Evolutionary conservation across 2,888 invertebrate genomes (phyloP).

Genomic region (Platycheirus rosarum): DNA sequence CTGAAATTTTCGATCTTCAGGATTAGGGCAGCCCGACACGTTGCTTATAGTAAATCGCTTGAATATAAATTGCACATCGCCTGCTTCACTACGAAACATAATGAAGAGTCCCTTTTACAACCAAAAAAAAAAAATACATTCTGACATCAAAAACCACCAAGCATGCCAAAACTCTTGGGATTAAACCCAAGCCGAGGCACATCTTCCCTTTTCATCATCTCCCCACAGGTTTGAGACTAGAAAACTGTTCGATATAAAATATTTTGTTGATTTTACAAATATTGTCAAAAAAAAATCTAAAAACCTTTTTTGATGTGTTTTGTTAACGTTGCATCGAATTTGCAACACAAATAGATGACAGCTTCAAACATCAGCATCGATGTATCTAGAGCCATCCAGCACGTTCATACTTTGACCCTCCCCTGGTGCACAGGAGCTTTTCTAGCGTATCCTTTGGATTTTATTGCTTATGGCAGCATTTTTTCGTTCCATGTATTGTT

Average conservation of each 20-base stretch:
- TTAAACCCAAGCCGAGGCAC: slow-evolving; percentile 33
- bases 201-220: slow-evolving; percentile 14
- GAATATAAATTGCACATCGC: slow-evolving; percentile 29
- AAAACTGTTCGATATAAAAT: slow-evolving; percentile 3
- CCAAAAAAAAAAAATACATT: slow-evolving; percentile 2
- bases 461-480: slow-evolving; percentile 64
- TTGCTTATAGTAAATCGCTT: slow-evolving; percentile 4
- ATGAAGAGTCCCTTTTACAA: slow-evolving; percentile 18
- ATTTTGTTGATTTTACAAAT: slow-evolving; percentile 64
- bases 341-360: slow-evolving; percentile 71
- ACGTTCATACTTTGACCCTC: too few species aligned
- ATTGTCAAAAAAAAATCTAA: slow-evolving; percentile 20
- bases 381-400: slow-evolving; percentile 6
- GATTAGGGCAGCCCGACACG: neutral
- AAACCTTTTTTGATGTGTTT: slow-evolving; percentile 57
- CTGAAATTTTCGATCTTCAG: neutral
- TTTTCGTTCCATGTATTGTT: slow-evolving; percentile 56
- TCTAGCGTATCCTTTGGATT: slow-evolving; percentile 37
- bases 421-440: slow-evolving; percentile 7
- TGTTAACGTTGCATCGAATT: slow-evolving; percentile 64
- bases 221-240: neutral
- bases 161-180: slow-evolving; percentile 51
- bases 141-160: slow-evolving; percentile 31
- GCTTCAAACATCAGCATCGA: slow-evolving; percentile 62
- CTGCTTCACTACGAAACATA: slow-evolving; percentile 14